phyloP scores from a whole-genome alignment of 2,113 vertebrate species.

The Typhlomys cinereus region DNA sequence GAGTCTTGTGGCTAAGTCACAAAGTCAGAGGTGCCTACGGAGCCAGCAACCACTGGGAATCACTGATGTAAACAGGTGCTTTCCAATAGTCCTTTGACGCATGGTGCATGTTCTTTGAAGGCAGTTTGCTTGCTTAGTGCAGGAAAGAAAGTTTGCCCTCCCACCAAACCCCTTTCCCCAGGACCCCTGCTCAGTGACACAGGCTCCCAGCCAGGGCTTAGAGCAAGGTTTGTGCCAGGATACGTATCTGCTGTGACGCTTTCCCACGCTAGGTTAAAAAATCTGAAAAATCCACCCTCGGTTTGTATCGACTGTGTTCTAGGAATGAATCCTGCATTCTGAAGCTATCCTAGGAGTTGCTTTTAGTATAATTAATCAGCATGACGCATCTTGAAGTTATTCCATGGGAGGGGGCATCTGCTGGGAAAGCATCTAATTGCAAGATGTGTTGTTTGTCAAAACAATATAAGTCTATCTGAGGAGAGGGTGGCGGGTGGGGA shows the following conservation, averaged over 20 bases:
- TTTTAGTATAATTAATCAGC: slow-evolving; percentile 80
- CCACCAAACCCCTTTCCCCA: not conserved
- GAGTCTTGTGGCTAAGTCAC: not conserved
- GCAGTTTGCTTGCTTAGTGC: not conserved
- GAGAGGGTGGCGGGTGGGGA: not conserved
- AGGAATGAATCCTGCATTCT: slow-evolving; percentile 73
- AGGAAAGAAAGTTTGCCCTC: slow-evolving; percentile 22
- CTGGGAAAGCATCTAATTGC: slow-evolving; percentile 72
- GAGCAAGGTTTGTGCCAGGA: slow-evolving; percentile 63
- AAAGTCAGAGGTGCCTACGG: not conserved
- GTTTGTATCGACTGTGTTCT: slow-evolving; percentile 66
- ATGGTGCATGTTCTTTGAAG: slow-evolving; percentile 38
- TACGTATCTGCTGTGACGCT: slow-evolving; percentile 64
- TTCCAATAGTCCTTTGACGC: not conserved
- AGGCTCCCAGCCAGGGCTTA: slow-evolving; percentile 47
- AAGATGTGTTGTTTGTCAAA: slow-evolving; percentile 72
- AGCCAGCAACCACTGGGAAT: not conserved
- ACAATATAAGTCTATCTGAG: slow-evolving; percentile 53
- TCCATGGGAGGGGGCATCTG: slow-evolving; percentile 48
- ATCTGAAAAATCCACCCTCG: too few species aligned
- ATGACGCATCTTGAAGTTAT: slow-evolving; percentile 62
- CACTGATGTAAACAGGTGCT: not conserved
- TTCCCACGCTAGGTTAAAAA: slow-evolving; percentile 71
- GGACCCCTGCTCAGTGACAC: slow-evolving; percentile 29
- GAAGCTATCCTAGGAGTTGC: slow-evolving; percentile 75